phyloP scores from a whole-genome alignment of 2,797 vertebrate species.

The Neomorphus geoffroyi region DNA sequence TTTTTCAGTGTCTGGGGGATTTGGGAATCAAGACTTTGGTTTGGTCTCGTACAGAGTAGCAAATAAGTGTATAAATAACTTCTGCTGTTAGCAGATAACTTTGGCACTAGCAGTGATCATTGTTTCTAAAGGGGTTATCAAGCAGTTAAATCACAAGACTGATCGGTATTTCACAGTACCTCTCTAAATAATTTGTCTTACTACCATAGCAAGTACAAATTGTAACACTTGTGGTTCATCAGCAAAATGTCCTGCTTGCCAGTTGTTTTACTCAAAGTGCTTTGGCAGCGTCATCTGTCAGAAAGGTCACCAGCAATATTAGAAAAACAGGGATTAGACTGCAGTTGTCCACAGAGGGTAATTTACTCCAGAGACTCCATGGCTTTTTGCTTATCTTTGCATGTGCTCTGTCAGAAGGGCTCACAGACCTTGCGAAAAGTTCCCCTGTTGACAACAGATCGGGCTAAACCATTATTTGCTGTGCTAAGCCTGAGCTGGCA shows the following conservation, averaged over 20 bases:
- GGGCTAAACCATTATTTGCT: neutral
- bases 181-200: constrained; percentile 41
- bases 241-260: neutral
- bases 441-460: neutral
- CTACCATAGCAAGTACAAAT: neutral
- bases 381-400: neutral
- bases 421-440: neutral
- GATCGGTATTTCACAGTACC: constrained; percentile 40
- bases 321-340: constrained; percentile 1
- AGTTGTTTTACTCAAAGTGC: constrained; percentile 45
- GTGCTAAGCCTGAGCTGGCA: neutral
- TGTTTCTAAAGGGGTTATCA: constrained; percentile 28
- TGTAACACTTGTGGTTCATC: constrained; percentile 41
- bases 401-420: neutral
- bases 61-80: constrained; percentile 41
- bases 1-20: neutral
- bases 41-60: neutral
- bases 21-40: neutral
- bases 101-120: neutral
- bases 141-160: constrained; percentile 38
- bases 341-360: constrained; percentile 4
- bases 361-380: neutral
- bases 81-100: constrained; percentile 26
- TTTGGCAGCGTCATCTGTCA: neutral
- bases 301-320: constrained; percentile 36